Percentiles rank a stretch among this genome's conserved stretches.
These are phyloP conservation scores for Steinernema hermaphroditum DNA, from an alignment of 2,888 invertebrate species.

Conservation along the genomic window DNA sequence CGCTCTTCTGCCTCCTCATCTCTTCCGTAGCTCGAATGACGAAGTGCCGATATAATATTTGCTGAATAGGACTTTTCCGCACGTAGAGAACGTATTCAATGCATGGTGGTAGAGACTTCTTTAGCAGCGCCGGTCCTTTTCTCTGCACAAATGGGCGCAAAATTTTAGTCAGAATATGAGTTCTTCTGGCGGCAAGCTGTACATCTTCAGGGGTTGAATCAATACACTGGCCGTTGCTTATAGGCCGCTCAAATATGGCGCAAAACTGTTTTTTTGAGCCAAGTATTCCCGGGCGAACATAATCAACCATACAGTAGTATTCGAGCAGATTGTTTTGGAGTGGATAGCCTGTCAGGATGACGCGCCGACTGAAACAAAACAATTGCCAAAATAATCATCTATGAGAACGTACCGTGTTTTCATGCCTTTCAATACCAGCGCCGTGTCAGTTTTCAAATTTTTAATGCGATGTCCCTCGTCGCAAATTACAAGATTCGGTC, in stretches of 20 bases:
- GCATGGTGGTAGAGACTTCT: conserved; percentile 88
- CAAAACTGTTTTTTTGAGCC: conserved; percentile 95
- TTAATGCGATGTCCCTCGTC: conserved; percentile 97
- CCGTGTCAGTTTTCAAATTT: conserved; percentile 94
- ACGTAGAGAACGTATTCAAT: conserved; percentile 90
- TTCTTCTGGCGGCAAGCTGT: conserved; percentile 87
- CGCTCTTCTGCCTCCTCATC: conserved; percentile 47
- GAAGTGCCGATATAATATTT: conserved; percentile 85
- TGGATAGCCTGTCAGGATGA: conserved; percentile 96
- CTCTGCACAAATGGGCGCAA: conserved; percentile 94
- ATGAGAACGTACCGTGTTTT: conserved; percentile 73
- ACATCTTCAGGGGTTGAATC: conserved; percentile 93
- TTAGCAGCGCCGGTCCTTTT: conserved; percentile 75
- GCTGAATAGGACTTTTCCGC: conserved; percentile 85
- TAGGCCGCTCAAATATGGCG: conserved; percentile 97
- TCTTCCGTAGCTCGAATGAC: conserved; percentile 76
- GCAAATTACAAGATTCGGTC: conserved; percentile 90
- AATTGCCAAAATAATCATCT: neutral
- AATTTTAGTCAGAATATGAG: conserved; percentile 90
- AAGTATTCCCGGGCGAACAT: conserved; percentile 93
- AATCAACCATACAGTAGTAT: conserved; percentile 74
- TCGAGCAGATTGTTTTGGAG: conserved; percentile 91
- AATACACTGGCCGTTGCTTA: conserved; percentile 95
- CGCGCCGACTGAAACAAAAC: conserved; percentile 76
- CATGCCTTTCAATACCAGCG: conserved; percentile 90